A percentile compares a stretch with the other conserved stretches of the same genome.
These are phyloP conservation scores for Acronicta psi DNA, from an alignment of 2,888 invertebrate genomes.

Conservation along the genomic window DNA sequence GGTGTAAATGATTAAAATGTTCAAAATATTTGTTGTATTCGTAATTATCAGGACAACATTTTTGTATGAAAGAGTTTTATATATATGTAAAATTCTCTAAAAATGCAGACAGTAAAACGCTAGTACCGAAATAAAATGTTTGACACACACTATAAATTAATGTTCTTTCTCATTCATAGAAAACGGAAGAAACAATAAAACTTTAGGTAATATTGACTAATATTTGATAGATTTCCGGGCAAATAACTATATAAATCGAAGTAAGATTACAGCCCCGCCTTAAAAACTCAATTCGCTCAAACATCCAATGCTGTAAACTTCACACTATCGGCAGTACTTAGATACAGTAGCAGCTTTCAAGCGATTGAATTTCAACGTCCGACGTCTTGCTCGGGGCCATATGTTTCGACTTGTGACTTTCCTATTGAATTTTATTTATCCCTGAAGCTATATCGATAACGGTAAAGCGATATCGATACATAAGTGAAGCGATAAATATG, in stretches of 20 bases:
- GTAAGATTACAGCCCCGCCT: constrained; percentile 12
- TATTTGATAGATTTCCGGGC: not conserved
- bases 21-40: too few relatives aligned
- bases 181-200: too few relatives aligned
- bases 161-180: too few relatives aligned
- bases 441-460: constrained; percentile 40
- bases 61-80: too few relatives aligned
- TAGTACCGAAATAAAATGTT: too few relatives aligned
- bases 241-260: constrained; percentile 8
- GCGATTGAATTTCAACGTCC: constrained; percentile 64
- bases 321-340: constrained; percentile 48
- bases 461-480: constrained; percentile 28
- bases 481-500: constrained; percentile 47
- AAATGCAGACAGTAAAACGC: too few relatives aligned
- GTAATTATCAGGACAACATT: too few relatives aligned
- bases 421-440: constrained; percentile 67
- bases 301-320: constrained; percentile 54
- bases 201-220: too few relatives aligned
- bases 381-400: constrained; percentile 64
- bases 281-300: constrained; percentile 29
- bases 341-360: constrained; percentile 58
- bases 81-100: too few relatives aligned
- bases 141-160: too few relatives aligned
- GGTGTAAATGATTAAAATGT: too few relatives aligned
- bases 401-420: constrained; percentile 68